A percentile compares a stretch with the other conserved stretches of the same genome.
Evolutionary conservation across 2,797 vertebrate genomes (phyloP).

Genomic region (Melanotaenia pygmaea): DNA sequence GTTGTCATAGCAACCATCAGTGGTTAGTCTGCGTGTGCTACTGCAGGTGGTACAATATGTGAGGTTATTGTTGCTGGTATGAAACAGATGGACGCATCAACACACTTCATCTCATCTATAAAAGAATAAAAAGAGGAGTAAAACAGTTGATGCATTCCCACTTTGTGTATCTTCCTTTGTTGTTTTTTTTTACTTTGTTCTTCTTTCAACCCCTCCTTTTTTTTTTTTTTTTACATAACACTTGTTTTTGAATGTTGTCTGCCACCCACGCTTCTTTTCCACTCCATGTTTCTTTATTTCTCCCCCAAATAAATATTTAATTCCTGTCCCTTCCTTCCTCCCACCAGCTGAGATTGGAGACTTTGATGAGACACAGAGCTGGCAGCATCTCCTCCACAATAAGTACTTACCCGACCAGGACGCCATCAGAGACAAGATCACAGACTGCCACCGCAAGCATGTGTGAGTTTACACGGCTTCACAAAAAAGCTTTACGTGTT

Average conservation of each 20-base stretch:
- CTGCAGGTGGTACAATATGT: constrained; percentile 27
- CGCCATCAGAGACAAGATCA: constrained; percentile 90
- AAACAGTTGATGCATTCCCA: neutral
- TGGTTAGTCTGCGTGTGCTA: constrained; percentile 7
- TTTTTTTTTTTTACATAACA: neutral
- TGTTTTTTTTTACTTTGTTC: neutral
- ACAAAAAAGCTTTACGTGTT: too few species aligned
- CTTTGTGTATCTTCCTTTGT: neutral
- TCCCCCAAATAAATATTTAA: constrained; percentile 15
- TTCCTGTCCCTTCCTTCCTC: neutral
- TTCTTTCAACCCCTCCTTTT: too few species aligned
- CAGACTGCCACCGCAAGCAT: constrained; percentile 91
- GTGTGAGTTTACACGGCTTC: constrained; percentile 81
- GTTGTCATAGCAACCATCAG: constrained; percentile 56
- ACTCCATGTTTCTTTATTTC: neutral
- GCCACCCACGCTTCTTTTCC: neutral
- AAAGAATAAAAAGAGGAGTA: neutral
- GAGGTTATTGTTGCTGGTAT: constrained; percentile 31
- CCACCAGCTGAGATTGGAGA: constrained; percentile 92
- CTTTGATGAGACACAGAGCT: constrained; percentile 92
- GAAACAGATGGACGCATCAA: constrained; percentile 50
- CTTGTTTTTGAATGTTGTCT: constrained; percentile 6
- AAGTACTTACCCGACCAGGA: constrained; percentile 96
- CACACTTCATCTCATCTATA: constrained; percentile 12
- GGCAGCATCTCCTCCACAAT: constrained; percentile 92